Conservation (phyloP, 2,797 vertebrate genomes). For the Hippoglossus hippoglossus region DNA sequence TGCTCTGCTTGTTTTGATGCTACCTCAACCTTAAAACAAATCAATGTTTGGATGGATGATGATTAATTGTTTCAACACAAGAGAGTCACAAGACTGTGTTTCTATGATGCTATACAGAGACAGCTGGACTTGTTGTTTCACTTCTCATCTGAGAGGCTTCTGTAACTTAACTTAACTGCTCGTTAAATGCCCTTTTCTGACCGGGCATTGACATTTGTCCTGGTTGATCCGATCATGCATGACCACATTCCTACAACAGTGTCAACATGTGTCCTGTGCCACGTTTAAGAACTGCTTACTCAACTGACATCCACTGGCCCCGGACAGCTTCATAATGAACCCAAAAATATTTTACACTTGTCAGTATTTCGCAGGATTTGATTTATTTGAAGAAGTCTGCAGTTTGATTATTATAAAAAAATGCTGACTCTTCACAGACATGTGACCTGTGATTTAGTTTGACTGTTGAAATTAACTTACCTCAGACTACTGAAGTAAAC, state of each 20-base stretch:
- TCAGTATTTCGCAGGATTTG: too few species aligned
- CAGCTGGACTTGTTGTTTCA: not conserved
- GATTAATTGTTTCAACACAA: conserved; percentile 24
- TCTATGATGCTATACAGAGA: not conserved
- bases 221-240: not conserved
- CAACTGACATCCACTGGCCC: too few species aligned
- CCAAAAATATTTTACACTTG: too few species aligned
- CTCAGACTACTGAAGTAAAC: conserved; percentile 32
- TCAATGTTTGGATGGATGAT: conserved; percentile 19
- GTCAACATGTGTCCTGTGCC: too few species aligned
- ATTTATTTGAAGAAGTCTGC: too few species aligned
- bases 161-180: not conserved
- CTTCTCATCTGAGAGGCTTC: not conserved
- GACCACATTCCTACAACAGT: too few species aligned
- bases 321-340: too few species aligned
- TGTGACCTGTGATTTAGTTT: conserved; percentile 2
- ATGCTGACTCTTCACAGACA: not conserved
- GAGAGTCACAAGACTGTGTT: not conserved
- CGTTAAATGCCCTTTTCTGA: too few species aligned
- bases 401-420: too few species aligned
- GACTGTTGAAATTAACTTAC: conserved; percentile 7
- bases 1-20: conserved; percentile 17
- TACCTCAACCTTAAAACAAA: conserved; percentile 55
- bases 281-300: too few species aligned
- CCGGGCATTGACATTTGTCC: not conserved